phyloP scores from a whole-genome alignment of 2,888 invertebrate genomes.

The Eumerus sabulonum region DNA sequence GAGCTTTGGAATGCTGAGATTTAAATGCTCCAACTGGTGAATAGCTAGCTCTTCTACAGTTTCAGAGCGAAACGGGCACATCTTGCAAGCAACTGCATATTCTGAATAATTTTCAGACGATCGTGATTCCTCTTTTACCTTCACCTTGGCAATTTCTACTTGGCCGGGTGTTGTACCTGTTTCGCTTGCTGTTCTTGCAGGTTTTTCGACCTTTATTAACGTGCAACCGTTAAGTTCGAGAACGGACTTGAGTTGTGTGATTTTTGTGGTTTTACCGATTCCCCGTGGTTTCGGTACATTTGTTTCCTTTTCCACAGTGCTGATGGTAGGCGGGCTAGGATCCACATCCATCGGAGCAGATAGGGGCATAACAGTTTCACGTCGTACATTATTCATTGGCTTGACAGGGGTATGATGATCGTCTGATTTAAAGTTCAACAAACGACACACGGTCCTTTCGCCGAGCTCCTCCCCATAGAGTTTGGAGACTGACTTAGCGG shows the following conservation, averaged over 20 bases:
- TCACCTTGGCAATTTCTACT: neutral
- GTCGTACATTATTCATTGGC: slow-evolving; percentile 6
- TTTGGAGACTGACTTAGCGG: slow-evolving; percentile 34
- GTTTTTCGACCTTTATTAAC: slow-evolving; percentile 55
- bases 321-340: slow-evolving; percentile 1
- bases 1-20: slow-evolving; percentile 69
- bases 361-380: neutral
- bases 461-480: slow-evolving; percentile 46
- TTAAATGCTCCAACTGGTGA: slow-evolving; percentile 74
- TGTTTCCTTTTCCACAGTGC: slow-evolving; percentile 2
- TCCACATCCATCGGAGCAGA: slow-evolving; percentile 10
- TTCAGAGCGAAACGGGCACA: slow-evolving; percentile 69
- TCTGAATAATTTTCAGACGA: slow-evolving; percentile 5
- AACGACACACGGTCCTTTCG: slow-evolving; percentile 41
- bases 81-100: slow-evolving; percentile 61
- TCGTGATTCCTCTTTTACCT: slow-evolving; percentile 52
- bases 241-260: slow-evolving; percentile 69
- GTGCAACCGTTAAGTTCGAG: slow-evolving; percentile 72
- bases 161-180: neutral
- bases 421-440: slow-evolving; percentile 40
- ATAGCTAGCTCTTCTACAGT: slow-evolving; percentile 70
- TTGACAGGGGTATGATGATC: neutral
- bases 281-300: slow-evolving; percentile 12
- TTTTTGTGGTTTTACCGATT: slow-evolving; percentile 51
- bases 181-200: slow-evolving; percentile 1